Base-by-base conservation (phyloP, 2,888 invertebrate species). In the Cetonia aurata region DNA sequence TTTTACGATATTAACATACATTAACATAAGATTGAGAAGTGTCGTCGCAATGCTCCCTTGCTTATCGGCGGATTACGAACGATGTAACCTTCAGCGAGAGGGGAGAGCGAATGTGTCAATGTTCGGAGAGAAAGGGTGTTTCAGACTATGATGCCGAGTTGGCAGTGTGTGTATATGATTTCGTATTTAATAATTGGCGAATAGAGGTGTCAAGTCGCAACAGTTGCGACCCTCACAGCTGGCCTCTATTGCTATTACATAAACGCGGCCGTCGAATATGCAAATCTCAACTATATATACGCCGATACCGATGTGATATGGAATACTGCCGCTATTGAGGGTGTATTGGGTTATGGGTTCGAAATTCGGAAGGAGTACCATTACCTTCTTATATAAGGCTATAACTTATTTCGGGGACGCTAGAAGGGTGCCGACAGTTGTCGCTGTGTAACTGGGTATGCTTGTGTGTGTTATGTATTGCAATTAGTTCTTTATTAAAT, bases 191-290 rank as follows among this genome's bases (percentile, higher is more conserved):
- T 79, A 80, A 79, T 80, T 79, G 80, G 77, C 77, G 78, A 78
- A 77, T 76, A 74, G 75, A 78, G 79, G 79, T 78, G 78, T 78
- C 74, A 71, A 77, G 76, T 75, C 74, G 75, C 78, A 79, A 77
- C 79, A 79, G 80, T 81, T 81, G 80, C 79, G 78, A 79, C 77
- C 77, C 75, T 77, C 76, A 70, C 81, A 81, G 80, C 81, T 81
- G 81, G 78, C 74, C 74, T 73, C 75, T 77, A 80, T 79, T 79
- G 78, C 81, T 76, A 25, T 25, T 25, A 74, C 80, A 80, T 81
- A 80, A 80, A 81, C 79, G 80, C 77, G 76, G 25, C 25, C 25
- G 77, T 78, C 76, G 77, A 80, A 80, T 42, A 80, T 80, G 80
- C 79, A 80, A 80, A 80, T 79, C 79, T 77, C 76, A 70, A 68